phyloP scores from a whole-genome alignment of 2,797 vertebrate genomes.

The Dallia pectoralis region DNA sequence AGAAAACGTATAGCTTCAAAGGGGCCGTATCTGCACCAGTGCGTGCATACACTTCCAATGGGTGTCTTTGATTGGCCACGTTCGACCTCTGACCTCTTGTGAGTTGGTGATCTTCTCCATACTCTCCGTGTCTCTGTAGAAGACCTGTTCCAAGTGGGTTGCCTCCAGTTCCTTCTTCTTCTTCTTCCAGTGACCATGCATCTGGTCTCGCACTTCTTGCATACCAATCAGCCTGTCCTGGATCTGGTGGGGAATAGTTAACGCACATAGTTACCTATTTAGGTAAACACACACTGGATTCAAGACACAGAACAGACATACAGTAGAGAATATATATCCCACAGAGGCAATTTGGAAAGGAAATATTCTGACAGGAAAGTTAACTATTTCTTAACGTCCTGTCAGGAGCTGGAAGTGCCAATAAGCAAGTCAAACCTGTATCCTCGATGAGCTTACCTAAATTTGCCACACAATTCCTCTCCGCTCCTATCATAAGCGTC shows the following conservation, averaged over 20 bases:
- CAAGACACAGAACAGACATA: neutral
- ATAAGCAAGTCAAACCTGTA: too few relatives aligned
- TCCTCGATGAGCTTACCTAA: too few relatives aligned
- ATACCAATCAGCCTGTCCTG: conserved; percentile 74
- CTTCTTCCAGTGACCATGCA: conserved; percentile 77
- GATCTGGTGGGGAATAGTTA: conserved; percentile 61
- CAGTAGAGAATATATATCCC: neutral
- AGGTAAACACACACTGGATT: neutral
- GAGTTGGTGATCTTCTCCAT: conserved; percentile 77
- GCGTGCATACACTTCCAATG: neutral
- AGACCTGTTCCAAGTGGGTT: conserved; percentile 76
- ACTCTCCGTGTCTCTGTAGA: conserved; percentile 79
- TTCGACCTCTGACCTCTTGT: conserved; percentile 75
- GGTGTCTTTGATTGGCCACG: neutral
- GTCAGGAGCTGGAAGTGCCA: too few relatives aligned
- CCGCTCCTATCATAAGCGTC: too few relatives aligned
- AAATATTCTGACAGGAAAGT: too few relatives aligned
- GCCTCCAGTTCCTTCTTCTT: conserved; percentile 77
- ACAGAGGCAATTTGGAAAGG: too few relatives aligned
- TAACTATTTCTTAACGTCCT: too few relatives aligned
- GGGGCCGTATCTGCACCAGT: neutral
- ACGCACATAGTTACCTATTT: neutral
- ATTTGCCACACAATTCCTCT: too few relatives aligned
- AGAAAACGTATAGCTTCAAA: neutral
- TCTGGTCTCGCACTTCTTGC: conserved; percentile 61